Percentiles rank a stretch among this genome's conserved stretches.
phyloP scores from a whole-genome alignment of 2,797 vertebrate species.

The Eulemur mongoz region DNA sequence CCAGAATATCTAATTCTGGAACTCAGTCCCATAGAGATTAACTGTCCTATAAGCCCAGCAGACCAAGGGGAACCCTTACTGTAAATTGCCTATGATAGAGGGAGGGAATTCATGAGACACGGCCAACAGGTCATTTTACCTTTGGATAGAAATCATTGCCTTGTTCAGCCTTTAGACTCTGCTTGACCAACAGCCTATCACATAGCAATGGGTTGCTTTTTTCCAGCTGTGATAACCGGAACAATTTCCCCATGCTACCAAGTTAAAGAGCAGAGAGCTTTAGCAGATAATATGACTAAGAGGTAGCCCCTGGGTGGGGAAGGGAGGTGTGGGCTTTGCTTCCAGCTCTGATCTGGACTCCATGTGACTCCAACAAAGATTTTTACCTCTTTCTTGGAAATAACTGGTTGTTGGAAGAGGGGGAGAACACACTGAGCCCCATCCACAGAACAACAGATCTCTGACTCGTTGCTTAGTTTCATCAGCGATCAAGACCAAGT shows the following conservation, averaged over 20 bases:
- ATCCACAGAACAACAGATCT: background rate
- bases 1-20: slow-evolving; percentile 18
- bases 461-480: background rate
- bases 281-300: background rate
- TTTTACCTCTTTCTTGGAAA: slow-evolving; percentile 19
- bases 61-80: background rate
- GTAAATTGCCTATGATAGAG: background rate
- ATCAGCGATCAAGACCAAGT: background rate
- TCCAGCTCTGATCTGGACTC: background rate
- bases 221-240: background rate
- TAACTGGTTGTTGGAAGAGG: background rate
- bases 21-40: background rate
- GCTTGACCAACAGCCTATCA: background rate
- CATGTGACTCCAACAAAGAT: background rate
- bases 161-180: background rate
- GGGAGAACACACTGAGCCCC: background rate
- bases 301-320: background rate
- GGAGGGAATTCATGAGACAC: background rate
- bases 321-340: background rate
- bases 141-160: background rate
- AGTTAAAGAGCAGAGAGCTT: background rate
- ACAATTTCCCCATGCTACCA: background rate
- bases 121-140: background rate
- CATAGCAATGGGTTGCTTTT: background rate
- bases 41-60: background rate